These are phyloP conservation scores for Alitta virens DNA, from an alignment of 2,888 invertebrate species.

Conservation along the genomic window DNA sequence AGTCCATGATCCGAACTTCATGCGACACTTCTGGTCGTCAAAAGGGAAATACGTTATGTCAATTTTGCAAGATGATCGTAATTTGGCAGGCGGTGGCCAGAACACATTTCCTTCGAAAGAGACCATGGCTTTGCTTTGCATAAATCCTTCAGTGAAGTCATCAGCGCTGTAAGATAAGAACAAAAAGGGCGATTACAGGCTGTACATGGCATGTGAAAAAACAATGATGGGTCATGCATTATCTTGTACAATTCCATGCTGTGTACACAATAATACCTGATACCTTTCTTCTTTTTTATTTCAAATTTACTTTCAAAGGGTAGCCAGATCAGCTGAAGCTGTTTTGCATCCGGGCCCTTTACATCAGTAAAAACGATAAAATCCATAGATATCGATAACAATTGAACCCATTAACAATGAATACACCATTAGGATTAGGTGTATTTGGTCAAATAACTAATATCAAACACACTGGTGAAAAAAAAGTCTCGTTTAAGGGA, in stretches of 20 bases:
- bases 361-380: too few species aligned
- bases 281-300: not conserved
- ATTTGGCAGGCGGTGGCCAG: slow-evolving; percentile 53
- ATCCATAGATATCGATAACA: not conserved
- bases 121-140: slow-evolving; percentile 62
- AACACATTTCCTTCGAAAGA: slow-evolving; percentile 46
- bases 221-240: not conserved
- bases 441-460: too few species aligned
- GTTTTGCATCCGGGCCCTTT: too few species aligned
- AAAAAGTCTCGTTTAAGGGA: too few species aligned
- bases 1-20: slow-evolving; percentile 55
- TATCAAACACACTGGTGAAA: too few species aligned
- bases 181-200: not conserved
- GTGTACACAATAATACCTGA: not conserved
- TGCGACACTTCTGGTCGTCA: slow-evolving; percentile 49
- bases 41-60: slow-evolving; percentile 54
- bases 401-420: too few species aligned
- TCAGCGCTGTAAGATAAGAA: slow-evolving; percentile 58
- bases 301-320: too few species aligned
- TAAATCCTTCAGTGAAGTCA: slow-evolving; percentile 62
- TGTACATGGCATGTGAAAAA: not conserved
- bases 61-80: slow-evolving; percentile 50
- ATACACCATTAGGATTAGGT: too few species aligned
- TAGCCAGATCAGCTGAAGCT: too few species aligned
- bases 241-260: not conserved